Evolutionary conservation across 1,140 invertebrate species (phyloP).

Genomic region (Brachionus angularis): DNA sequence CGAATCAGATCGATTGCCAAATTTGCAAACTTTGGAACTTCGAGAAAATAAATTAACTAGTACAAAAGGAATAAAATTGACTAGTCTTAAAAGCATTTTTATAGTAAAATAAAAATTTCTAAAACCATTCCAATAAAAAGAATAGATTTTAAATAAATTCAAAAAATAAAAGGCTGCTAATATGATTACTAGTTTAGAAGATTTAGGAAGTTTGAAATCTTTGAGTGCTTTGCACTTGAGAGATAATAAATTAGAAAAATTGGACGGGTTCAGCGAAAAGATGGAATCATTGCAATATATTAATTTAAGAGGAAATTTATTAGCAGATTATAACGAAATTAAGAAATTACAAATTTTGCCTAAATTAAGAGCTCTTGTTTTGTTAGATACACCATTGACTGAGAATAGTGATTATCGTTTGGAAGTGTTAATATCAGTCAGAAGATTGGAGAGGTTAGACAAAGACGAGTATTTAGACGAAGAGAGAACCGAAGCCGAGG

Average conservation of each 20-base stretch:
- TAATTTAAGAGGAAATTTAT: conserved; percentile 55
- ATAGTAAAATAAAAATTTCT: too few species aligned
- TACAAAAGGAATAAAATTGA: conserved; percentile 53
- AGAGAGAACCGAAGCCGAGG: conserved; percentile 55
- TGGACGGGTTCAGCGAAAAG: conserved; percentile 55
- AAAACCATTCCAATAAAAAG: too few species aligned
- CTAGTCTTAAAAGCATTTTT: conserved; percentile 57
- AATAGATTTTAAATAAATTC: conserved; percentile 1
- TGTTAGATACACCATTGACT: conserved; percentile 54
- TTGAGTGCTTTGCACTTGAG: conserved; percentile 55
- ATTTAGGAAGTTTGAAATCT: conserved; percentile 49
- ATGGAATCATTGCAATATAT: conserved; percentile 54
- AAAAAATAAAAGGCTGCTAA: conserved; percentile 53
- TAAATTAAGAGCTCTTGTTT: conserved; percentile 52
- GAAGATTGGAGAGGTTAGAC: conserved; percentile 55
- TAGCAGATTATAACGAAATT: conserved; percentile 50
- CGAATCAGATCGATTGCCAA: conserved; percentile 48
- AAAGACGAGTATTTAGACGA: conserved; percentile 58
- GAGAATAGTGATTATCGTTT: conserved; percentile 57
- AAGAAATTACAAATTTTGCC: conserved; percentile 53
- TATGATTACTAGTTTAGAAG: conserved; percentile 53
- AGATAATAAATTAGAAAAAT: conserved; percentile 54
- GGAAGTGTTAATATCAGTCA: conserved; percentile 53
- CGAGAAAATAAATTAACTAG: conserved; percentile 54
- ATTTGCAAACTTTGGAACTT: conserved; percentile 55